A percentile compares a stretch with the other conserved stretches of the same genome.
Conservation (phyloP, 2,797 vertebrate genomes). For the Enteromius viviparus region DNA sequence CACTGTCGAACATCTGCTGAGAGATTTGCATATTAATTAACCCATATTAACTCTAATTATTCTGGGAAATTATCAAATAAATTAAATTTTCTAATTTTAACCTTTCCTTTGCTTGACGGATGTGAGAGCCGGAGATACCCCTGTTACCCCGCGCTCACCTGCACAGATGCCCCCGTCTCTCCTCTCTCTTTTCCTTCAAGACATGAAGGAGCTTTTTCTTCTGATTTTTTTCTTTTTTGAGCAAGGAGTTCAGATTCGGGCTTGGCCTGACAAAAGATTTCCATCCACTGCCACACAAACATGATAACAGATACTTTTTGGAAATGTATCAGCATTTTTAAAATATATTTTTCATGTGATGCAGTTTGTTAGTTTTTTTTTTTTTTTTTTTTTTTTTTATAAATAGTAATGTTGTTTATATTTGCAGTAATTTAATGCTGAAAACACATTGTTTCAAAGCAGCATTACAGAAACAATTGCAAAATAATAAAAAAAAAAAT, state of each 20-base stretch:
- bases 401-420: no score
- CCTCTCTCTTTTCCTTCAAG: background rate
- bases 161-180: conserved; percentile 72
- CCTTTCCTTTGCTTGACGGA: conserved; percentile 95
- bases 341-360: background rate
- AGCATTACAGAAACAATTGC: background rate
- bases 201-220: background rate
- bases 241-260: background rate
- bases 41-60: conserved; percentile 99
- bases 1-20: conserved; percentile 99
- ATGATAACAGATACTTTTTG: background rate
- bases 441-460: background rate
- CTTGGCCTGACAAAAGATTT: background rate
- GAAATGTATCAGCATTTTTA: background rate
- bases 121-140: conserved; percentile 86
- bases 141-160: conserved; percentile 86
- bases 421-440: no score
- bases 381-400: no score
- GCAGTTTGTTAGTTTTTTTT: background rate
- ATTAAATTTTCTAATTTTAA: conserved; percentile 99
- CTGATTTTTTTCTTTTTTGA: background rate
- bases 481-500: no score
- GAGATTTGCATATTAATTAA: conserved; percentile 99
- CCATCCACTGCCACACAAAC: background rate
- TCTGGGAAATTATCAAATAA: conserved; percentile 99